Conservation (phyloP, 2,113 vertebrate species). For the Burhinus bistriatus region DNA sequence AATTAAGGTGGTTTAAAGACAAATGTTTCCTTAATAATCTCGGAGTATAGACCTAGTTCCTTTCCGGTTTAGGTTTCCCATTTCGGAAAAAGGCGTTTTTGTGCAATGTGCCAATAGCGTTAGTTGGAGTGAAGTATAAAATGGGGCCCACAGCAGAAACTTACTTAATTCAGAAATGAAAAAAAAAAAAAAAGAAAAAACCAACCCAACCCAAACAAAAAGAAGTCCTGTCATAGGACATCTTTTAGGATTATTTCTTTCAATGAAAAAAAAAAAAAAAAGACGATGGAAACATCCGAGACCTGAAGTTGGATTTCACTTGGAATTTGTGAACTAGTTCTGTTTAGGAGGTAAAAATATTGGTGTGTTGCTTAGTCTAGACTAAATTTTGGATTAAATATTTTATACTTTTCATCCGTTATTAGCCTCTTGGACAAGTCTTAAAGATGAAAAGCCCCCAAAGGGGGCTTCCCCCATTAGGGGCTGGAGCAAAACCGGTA, state of each 20-base stretch:
- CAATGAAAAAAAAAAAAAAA: neutral
- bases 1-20: neutral
- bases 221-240: neutral
- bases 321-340: neutral
- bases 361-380: neutral
- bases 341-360: neutral
- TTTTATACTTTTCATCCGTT: neutral
- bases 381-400: neutral
- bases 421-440: neutral
- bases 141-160: neutral
- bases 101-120: neutral
- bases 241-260: neutral
- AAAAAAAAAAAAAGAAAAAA: too few species aligned
- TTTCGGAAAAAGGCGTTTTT: neutral
- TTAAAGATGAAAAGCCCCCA: neutral
- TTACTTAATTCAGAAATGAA: neutral
- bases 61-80: neutral
- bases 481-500: neutral
- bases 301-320: neutral
- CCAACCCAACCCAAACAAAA: too few species aligned
- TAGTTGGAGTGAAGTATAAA: neutral
- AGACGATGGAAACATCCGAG: neutral
- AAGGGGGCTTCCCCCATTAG: fast-evolving
- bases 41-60: neutral
- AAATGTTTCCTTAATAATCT: neutral